Percentiles rank a stretch among this genome's conserved stretches.
phyloP scores from a whole-genome alignment of 2,888 invertebrate species.

The Acheta domesticus region DNA sequence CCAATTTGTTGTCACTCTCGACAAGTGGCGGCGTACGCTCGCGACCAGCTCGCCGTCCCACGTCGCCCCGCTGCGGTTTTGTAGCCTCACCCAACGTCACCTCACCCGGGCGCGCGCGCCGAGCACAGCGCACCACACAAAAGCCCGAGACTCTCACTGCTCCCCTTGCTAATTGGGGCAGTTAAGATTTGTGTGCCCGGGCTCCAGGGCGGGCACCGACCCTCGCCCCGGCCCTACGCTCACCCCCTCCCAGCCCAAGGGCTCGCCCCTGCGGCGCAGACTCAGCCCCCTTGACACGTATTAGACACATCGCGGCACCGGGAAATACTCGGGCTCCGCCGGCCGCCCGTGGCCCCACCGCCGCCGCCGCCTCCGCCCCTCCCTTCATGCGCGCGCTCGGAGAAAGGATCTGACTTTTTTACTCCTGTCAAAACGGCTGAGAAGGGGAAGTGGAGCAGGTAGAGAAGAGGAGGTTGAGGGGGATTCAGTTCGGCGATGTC shows the following conservation, averaged over 20 bases:
- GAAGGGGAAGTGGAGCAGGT: constrained; percentile 18
- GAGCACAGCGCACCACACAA: neutral
- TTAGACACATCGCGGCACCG: neutral
- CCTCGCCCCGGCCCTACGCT: neutral
- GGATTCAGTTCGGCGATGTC: no score
- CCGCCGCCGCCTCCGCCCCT: neutral
- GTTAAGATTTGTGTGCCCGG: neutral
- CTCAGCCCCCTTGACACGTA: neutral
- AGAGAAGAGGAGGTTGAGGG: neutral
- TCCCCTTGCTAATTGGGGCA: constrained; percentile 6
- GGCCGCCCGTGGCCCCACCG: neutral
- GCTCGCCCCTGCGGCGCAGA: neutral
- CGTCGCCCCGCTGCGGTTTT: neutral
- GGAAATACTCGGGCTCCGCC: neutral
- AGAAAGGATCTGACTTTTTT: constrained; percentile 18
- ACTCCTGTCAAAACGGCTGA: constrained; percentile 18
- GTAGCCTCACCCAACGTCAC: neutral
- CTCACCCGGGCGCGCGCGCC: neutral
- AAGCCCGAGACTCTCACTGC: neutral
- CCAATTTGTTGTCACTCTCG: neutral
- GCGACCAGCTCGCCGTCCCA: neutral
- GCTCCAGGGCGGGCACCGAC: neutral
- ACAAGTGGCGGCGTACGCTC: neutral
- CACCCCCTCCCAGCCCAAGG: neutral
- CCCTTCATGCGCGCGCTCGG: neutral